Base-by-base conservation (phyloP, 2,113 vertebrate species). In the Anguilla rostrata region DNA sequence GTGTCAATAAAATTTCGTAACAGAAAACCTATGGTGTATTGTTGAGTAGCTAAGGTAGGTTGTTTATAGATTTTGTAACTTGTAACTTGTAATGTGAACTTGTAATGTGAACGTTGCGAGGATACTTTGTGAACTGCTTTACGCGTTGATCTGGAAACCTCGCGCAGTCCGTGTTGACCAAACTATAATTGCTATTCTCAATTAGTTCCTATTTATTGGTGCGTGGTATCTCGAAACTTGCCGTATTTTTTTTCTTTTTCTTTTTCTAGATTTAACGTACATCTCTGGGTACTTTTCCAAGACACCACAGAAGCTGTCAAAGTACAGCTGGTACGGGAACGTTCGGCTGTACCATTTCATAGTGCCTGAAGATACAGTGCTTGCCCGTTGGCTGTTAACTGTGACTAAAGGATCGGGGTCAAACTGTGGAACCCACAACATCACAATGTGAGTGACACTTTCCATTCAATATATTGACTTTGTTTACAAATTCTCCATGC, bases 251-350 rank as follows among this genome's bases (percentile, higher is more conserved):
- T 90, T 39, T 85, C n/a, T n/a, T n/a, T n/a, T n/a, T n/a, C n/a
- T 86, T 91, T 40, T 75, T 83, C 87, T 43, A 96, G 96, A 88
- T 22, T 82, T 92, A 83, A 93, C 95, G 0, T 97, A 97, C 3
- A 93, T 96, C 0, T 96, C 97, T 0, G 97, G 97, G 91, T 96
- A 97, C 85, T 98, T 96, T 84, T 97, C 97, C 0, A 98, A 97
- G 93, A 94, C 94, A 0, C 95, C 97, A 0, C 98, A 99, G 95
- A 97, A 94, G 89, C 89, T 99, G 88, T 96, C 97, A 40, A 97
- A 95, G 91, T 99, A 98, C 88, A 95, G 93, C 86, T 99, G 97
- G 97, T 99, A 97, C 0, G 98, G 97, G 29, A 98, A 94, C 0
- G 94, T 95, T 82, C 95, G 97, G 79, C 94, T 99, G 87, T 97